Percentiles rank a stretch among this genome's conserved stretches.
Evolutionary conservation across 2,113 vertebrate species (phyloP).

Genomic region (Rhabdornis inornatus): DNA sequence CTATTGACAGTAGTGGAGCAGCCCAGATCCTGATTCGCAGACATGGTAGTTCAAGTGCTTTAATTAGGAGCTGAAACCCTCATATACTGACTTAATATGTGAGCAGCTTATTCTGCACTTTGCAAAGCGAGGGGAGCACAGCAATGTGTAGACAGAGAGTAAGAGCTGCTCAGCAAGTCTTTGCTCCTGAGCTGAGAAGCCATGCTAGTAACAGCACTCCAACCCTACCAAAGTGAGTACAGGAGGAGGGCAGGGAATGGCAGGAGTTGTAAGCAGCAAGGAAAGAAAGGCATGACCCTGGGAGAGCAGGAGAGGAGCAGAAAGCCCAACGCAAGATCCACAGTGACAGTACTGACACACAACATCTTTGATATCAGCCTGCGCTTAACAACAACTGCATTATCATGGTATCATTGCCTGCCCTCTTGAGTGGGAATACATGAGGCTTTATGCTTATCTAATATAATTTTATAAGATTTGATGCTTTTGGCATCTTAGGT

Average conservation of each 20-base stretch:
- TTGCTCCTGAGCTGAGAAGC: background rate
- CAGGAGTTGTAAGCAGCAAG: background rate
- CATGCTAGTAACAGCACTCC: too few relatives aligned
- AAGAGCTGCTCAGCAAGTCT: background rate
- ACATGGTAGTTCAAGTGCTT: background rate
- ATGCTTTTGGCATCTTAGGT: background rate
- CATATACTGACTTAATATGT: accelerated
- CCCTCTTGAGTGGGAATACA: background rate
- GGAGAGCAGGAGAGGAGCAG: background rate
- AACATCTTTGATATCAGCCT: background rate
- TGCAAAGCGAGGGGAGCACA: background rate
- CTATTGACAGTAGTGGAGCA: background rate
- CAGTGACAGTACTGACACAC: background rate
- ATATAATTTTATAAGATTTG: background rate
- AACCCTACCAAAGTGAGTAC: background rate
- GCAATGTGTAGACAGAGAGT: background rate
- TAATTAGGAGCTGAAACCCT: background rate
- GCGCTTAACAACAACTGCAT: background rate
- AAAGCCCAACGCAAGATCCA: background rate
- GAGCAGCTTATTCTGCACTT: background rate
- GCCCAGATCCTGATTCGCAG: accelerated
- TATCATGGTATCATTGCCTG: background rate
- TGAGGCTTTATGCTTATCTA: background rate
- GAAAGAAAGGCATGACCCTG: background rate
- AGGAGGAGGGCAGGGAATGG: background rate